Evolutionary conservation across 2,113 vertebrate genomes (phyloP), one percentile per base, ranked within the genome.

Genomic region (Hippocampus barbouri): DNA sequence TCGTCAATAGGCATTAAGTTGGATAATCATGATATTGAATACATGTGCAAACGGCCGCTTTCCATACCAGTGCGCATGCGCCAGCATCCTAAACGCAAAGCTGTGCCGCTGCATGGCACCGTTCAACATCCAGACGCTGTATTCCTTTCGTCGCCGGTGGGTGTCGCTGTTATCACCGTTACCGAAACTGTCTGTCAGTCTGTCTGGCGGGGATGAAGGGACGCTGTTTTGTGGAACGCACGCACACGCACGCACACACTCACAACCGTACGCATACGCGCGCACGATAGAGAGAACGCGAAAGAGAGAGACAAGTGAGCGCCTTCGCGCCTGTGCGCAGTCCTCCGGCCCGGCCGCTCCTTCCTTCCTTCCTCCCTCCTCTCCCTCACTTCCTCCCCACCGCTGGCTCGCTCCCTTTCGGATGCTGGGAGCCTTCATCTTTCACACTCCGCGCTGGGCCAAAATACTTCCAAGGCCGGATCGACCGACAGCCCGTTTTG

Each of bases 341-440:
- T 83, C 85, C 88, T 84, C 82, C 75, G 80, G 83, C 81, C 78
- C 68, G 72, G 79, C 86, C 86, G 88, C 88, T 90, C 89, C 89
- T 86, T 84, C 82, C 79, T 86, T 84, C 82, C 79, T 77, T 75
- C 79, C 81, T 81, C 49, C 70, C 20, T 49, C 66, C 27, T 40
- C 30, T 53, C 66, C 66, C 51, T 54, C 80, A 66, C 74, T 78
- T 77, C 84, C 84, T 85, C 77, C 68, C 73, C 76, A 81, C 87
- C 85, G 86, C 86, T 84, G 86, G 75, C 76, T 82, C 75, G 69
- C 69, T 74, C 62, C 66, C 73, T 57, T 34, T 76, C 79, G 77
- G 89, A 85, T 88, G 86, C 85, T 85, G 72, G 68, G 78, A 27
- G 72, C 74, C 68, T 73, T 78, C 74, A 74, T 73, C 66, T 47